These are phyloP conservation scores for Eulithis prunata DNA, from an alignment of 2,888 invertebrate genomes.

Conservation along the genomic window DNA sequence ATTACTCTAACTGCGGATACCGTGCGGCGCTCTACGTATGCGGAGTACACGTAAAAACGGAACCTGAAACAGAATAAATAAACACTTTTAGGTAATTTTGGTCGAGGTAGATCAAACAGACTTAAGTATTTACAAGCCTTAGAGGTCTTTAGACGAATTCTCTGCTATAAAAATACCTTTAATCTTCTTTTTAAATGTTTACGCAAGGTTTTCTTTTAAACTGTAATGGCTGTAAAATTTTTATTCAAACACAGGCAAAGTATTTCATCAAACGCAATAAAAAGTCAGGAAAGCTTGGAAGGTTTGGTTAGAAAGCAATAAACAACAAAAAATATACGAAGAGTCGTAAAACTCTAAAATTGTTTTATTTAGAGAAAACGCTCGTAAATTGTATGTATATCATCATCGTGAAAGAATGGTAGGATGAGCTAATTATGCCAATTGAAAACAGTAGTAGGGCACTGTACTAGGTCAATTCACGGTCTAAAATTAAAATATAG, in stretches of 20 bases:
- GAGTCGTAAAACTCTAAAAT: constrained; percentile 11
- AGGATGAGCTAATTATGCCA: not conserved
- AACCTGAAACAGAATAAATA: constrained; percentile 81
- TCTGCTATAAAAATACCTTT: not conserved
- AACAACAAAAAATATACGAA: constrained; percentile 8
- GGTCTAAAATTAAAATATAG: too few species aligned
- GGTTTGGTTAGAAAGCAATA: constrained; percentile 12
- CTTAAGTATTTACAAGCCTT: not conserved
- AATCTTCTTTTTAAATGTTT: constrained; percentile 2
- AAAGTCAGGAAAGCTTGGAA: constrained; percentile 8
- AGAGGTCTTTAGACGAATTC: not conserved
- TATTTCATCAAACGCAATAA: constrained; percentile 29
- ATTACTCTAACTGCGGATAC: constrained; percentile 90
- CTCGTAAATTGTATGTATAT: not conserved
- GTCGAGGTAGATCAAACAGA: not conserved
- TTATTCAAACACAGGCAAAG: constrained; percentile 31
- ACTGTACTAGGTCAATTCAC: not conserved
- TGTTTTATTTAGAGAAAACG: constrained; percentile 7
- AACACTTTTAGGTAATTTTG: not conserved
- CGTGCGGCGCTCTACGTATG: constrained; percentile 92
- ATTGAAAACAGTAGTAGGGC: not conserved
- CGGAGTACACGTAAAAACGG: constrained; percentile 96
- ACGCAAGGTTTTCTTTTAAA: constrained; percentile 4
- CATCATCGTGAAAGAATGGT: not conserved
- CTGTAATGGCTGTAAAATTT: constrained; percentile 14